phyloP scores from a whole-genome alignment of 2,113 vertebrate species.

The Campylomormyrus numenius region DNA sequence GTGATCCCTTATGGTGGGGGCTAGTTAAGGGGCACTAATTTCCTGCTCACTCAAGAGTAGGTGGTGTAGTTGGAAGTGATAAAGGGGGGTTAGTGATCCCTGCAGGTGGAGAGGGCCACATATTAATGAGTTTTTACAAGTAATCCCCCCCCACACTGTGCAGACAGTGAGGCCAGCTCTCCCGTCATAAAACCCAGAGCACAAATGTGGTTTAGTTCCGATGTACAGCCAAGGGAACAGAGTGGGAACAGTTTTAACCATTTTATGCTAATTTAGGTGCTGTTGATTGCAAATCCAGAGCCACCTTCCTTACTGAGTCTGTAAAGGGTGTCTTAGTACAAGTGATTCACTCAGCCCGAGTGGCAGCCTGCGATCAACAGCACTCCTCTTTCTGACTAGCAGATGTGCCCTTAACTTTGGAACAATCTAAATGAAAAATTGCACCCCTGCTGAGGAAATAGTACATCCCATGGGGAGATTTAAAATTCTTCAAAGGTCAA shows the following conservation, averaged over 20 bases:
- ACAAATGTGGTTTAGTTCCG: slow-evolving; percentile 1
- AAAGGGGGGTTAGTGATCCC: no score
- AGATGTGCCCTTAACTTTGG: neutral
- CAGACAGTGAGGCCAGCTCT: neutral
- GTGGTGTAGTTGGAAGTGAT: no score
- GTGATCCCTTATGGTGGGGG: no score
- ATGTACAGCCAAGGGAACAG: neutral
- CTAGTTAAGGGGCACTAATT: no score
- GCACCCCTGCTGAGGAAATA: neutral
- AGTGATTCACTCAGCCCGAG: neutral
- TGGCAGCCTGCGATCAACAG: neutral
- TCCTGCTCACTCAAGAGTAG: no score
- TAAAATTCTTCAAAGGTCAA: neutral
- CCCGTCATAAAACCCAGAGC: slow-evolving; percentile 34
- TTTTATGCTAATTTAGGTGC: neutral
- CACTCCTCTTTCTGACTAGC: neutral
- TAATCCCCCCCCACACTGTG: neutral
- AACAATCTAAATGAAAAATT: neutral
- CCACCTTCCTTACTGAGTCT: neutral
- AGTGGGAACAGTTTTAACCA: neutral
- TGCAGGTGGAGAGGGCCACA: no score
- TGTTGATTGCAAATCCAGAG: neutral
- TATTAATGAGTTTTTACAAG: no score
- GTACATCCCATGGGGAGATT: neutral
- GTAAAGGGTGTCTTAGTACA: neutral